phyloP scores from a whole-genome alignment of 2,888 invertebrate genomes.

The Ochlodes sylvanus region DNA sequence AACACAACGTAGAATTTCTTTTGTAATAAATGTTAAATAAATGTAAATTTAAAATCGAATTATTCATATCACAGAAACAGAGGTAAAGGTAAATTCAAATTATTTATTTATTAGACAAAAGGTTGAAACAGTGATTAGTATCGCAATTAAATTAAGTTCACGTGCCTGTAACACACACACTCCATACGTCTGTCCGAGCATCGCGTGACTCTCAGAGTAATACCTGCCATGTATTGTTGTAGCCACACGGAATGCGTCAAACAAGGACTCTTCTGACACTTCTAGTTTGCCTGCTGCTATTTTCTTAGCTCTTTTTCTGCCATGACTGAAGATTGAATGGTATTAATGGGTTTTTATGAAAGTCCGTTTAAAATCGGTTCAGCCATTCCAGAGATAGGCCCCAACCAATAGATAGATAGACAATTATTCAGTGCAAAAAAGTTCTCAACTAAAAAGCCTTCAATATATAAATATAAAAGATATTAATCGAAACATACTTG shows the following conservation, averaged over 20 bases:
- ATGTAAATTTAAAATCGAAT: no score
- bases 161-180: conserved; percentile 95
- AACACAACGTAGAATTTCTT: not conserved
- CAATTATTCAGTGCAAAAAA: no score
- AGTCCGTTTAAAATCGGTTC: no score
- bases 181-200: conserved; percentile 98
- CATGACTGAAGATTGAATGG: conserved; percentile 83
- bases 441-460: no score
- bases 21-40: no score
- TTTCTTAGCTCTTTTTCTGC: conserved; percentile 97
- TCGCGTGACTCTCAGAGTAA: conserved; percentile 98
- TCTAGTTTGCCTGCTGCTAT: conserved; percentile 94
- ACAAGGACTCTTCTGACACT: conserved; percentile 97
- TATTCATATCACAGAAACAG: no score
- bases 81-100: no score
- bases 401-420: no score
- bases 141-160: not conserved
- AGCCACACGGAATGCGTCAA: conserved; percentile 97
- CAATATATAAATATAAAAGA: no score
- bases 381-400: no score
- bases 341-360: not conserved
- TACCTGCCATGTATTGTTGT: conserved; percentile 99
- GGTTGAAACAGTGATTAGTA: no score
- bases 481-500: conserved; percentile 81
- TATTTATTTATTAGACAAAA: no score